Evolutionary conservation across 1,140 invertebrate species (phyloP), one percentile per base, ranked within the genome.

Genomic region (Lamellibrachia luymesi): DNA sequence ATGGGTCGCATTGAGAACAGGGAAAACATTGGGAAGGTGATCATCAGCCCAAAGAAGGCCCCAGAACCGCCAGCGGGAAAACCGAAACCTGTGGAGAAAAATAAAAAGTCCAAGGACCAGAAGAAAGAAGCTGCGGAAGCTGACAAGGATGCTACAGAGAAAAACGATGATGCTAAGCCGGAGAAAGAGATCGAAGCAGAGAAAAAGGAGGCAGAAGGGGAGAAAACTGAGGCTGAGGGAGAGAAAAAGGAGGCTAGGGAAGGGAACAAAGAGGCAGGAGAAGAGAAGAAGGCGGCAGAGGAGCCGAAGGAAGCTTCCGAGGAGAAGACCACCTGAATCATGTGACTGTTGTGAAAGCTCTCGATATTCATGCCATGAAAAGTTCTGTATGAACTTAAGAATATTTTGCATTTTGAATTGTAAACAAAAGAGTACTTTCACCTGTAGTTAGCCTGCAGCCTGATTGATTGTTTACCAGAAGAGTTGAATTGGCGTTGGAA

Each of bases 11-110:
- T 93, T 90, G 89, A 93, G 49, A 90, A 93, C 49, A 8, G 93
- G 8, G 49, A 93, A 27, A 93, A 93, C 27, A 52, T 93, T 6
- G 93, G 93, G n/a, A 93, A 93, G 51, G 93, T 93, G 27, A 91
- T 93, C 90, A 93, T 93, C 89, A 91, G 89, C 25, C 93, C 93
- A 50, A n/a, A 93, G 38, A 93, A 93, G 90, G 93, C 56, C 1
- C 25, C 50, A 50, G 52, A 50, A 80, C 50, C 4, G 25, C 25
- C 38, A 17, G 93, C 91, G 56, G 49, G 51, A 7, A 91, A 92
- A 27, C 93, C 93, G 0, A 51, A 93, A 49, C 49, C 51, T 50
- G 49, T 50, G 91, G 49, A 51, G 51, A 91, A 91, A 25, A 91
- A 91, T 10, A 91, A 50, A n/a, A 91, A 91, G 51, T n/a, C 49